Base-by-base conservation (phyloP, 2,797 vertebrate genomes). In the Meriones psammophilus region DNA sequence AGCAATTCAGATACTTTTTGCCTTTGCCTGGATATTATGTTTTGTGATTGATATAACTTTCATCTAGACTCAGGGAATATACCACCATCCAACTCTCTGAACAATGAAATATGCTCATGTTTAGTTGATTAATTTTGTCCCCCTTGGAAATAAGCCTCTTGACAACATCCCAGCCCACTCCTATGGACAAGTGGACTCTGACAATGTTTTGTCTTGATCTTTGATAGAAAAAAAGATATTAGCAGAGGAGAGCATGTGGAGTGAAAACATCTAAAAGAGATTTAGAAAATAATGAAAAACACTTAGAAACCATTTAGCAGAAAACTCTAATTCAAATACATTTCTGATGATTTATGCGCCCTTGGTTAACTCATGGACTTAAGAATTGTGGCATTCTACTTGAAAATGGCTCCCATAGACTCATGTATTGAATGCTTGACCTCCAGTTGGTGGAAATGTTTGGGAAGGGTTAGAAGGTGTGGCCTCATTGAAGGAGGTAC, bases 311-410 rank as follows among this genome's bases (percentile, higher is more conserved):
- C 58, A n/a, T 74, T 69, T 68, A 54, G 60, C 46, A 54, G 33
- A 69, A 93, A 92, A 64, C 62, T 95, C 15, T 69, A 64, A 62
- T 42, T 87, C 28, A 60, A 71, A 66, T 88, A 83, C 71, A 74
- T 79, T 36, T n/a, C 30, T 33, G 24, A 8, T 28, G 73, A 7
- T 78, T 90, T 33, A 10, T 81, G 13, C n/a, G 28, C 36, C n/a
- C 39, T 73, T 81, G 33, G 77, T 17, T 77, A 56, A 66, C 8
- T 8, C 46, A 62, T 54, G 14, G 62, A 86, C 33, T 91, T 58
- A 28, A 2, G 33, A 14, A 7, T 15, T 50, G 30, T 68, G 18
- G 28, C 33, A 18, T 42, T 50, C 62, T 50, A 68, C 22, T 1
- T 33, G 30, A 85, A 64, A 85, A 85, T 24, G 62, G 18, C 5